Conservation (phyloP, 37 sponge, comb jelly and placozoan genomes). For the Crambe crambe region DNA sequence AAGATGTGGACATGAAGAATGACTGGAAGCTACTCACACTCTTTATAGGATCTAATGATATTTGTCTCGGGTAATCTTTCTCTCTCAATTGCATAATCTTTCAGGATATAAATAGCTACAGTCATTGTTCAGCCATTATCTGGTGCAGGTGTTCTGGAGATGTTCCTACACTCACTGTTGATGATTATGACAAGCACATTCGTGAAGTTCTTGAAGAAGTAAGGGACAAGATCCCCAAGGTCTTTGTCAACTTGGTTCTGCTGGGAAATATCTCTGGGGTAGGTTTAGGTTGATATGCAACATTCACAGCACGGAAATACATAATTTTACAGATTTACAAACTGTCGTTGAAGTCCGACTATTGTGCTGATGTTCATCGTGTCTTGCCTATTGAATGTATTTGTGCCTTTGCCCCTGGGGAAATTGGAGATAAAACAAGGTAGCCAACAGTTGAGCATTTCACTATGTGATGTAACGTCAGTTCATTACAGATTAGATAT, state of each 20-base stretch:
- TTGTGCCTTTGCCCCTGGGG: constrained; percentile 68
- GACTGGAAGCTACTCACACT: constrained; percentile 87
- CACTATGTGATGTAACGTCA: no score
- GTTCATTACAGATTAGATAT: constrained; percentile 50
- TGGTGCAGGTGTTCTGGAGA: constrained; percentile 61
- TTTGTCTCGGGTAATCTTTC: constrained; percentile 79
- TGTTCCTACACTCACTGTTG: constrained; percentile 52
- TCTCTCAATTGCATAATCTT: no score
- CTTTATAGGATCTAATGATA: constrained; percentile 79
- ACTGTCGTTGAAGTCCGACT: constrained; percentile 51
- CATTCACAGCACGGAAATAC: no score
- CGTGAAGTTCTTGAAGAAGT: constrained; percentile 55
- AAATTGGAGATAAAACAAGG: constrained; percentile 47
- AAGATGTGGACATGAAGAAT: constrained; percentile 69
- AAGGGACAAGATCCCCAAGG: constrained; percentile 54
- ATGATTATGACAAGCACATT: constrained; percentile 68
- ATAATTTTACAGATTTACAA: constrained; percentile 56
- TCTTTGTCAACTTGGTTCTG: constrained; percentile 80
- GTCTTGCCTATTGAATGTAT: constrained; percentile 76
- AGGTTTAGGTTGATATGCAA: not conserved
- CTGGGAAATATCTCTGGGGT: constrained; percentile 83
- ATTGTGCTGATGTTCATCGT: constrained; percentile 63
- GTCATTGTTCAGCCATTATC: no score
- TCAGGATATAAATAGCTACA: no score
- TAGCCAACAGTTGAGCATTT: no score